Conservation (phyloP, 1,140 invertebrate species). For the Bombus impatiens region DNA sequence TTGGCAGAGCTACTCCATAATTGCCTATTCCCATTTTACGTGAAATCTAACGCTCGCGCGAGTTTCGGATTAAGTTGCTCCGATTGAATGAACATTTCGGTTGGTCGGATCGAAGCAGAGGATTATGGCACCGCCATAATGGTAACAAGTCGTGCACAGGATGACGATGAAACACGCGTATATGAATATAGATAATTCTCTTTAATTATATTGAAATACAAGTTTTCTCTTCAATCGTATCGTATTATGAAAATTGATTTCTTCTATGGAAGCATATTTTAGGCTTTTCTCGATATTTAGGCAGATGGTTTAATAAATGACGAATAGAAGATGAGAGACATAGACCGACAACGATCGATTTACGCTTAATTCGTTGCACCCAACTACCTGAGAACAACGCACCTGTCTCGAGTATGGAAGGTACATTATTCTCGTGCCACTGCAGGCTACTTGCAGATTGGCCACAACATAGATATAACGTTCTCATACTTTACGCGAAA, state of each 20-base stretch:
- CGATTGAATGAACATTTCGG: neutral
- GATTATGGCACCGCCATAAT: neutral
- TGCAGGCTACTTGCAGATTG: constrained; percentile 17
- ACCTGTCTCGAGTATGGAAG: constrained; percentile 14
- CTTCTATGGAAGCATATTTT: neutral
- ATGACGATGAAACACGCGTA: too few species aligned
- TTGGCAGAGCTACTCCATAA: neutral
- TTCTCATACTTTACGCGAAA: constrained; percentile 41
- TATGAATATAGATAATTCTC: too few species aligned
- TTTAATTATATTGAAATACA: too few species aligned
- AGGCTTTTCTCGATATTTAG: neutral
- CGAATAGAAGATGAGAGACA: too few species aligned
- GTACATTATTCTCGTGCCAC: neutral
- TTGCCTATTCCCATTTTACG: neutral
- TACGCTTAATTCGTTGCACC: constrained; percentile 18
- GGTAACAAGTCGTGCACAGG: neutral
- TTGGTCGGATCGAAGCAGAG: neutral
- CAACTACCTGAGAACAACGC: constrained; percentile 50
- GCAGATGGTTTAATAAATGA: too few species aligned
- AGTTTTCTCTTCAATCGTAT: too few species aligned
- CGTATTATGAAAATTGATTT: neutral
- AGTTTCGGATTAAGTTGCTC: neutral
- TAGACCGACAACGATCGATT: neutral
- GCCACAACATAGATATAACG: constrained; percentile 41
- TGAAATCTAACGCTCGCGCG: neutral